phyloP scores from a whole-genome alignment of 2,797 vertebrate species.

The Podargus strigoides region DNA sequence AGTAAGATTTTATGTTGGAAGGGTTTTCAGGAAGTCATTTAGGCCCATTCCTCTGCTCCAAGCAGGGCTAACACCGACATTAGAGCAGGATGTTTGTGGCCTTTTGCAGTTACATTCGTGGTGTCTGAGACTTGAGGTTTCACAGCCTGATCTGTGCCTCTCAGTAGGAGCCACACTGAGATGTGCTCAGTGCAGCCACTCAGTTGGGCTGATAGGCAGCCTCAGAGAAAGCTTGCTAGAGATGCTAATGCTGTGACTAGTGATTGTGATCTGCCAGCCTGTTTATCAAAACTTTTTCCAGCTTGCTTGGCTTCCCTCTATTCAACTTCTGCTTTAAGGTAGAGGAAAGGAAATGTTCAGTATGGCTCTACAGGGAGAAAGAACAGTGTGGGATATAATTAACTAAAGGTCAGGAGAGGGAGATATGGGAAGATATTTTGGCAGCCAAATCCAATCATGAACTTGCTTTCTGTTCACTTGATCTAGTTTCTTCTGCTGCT shows the following conservation, averaged over 20 bases:
- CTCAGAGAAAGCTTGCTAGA: background rate
- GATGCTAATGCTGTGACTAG: background rate
- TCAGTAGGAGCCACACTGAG: background rate
- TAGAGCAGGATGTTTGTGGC: background rate
- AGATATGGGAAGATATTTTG: background rate
- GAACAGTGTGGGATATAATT: background rate
- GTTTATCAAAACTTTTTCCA: background rate
- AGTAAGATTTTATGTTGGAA: constrained; percentile 43
- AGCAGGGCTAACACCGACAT: background rate
- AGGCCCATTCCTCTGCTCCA: background rate
- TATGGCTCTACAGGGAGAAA: background rate
- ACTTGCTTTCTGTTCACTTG: background rate
- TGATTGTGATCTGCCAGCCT: background rate
- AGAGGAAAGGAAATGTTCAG: background rate
- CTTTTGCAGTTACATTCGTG: background rate
- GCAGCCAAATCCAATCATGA: background rate
- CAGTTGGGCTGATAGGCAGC: background rate
- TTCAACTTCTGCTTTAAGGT: background rate
- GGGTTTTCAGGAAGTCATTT: constrained; percentile 12
- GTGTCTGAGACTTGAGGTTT: background rate
- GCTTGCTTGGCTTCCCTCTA: background rate
- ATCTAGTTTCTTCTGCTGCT: background rate
- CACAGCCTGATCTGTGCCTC: background rate
- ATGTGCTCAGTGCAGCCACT: background rate
- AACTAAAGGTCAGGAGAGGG: background rate